Evolutionary conservation across 2,113 vertebrate genomes (phyloP).

Genomic region (Hucho hucho): DNA sequence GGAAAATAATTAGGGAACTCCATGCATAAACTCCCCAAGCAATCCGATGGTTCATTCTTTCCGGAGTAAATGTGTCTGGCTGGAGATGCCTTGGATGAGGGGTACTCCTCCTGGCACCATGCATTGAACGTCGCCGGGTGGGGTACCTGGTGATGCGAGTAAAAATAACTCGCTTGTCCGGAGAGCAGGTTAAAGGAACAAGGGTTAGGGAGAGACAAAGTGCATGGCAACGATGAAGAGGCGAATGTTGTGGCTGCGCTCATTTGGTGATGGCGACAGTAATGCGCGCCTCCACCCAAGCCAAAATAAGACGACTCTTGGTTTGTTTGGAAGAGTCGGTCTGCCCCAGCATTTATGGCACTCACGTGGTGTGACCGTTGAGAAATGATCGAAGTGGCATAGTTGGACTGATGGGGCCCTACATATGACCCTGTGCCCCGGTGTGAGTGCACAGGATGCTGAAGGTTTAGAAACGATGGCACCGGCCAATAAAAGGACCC

Average conservation of each 20-base stretch:
- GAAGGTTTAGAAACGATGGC: slow-evolving; percentile 66
- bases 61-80: slow-evolving; percentile 47
- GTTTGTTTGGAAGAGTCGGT: slow-evolving; percentile 59
- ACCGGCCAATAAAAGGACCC: slow-evolving; percentile 77
- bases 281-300: slow-evolving; percentile 49
- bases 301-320: slow-evolving; percentile 64
- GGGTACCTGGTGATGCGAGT: slow-evolving; percentile 68
- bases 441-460: slow-evolving; percentile 55
- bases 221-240: slow-evolving; percentile 61
- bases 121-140: slow-evolving; percentile 45
- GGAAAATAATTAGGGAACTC: slow-evolving; percentile 64
- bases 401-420: slow-evolving; percentile 51
- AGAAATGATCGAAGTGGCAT: slow-evolving; percentile 55
- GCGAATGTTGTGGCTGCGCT: slow-evolving; percentile 61
- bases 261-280: slow-evolving; percentile 57
- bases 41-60: slow-evolving; percentile 50
- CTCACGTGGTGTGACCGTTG: slow-evolving; percentile 51
- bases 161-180: slow-evolving; percentile 55
- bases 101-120: slow-evolving; percentile 51
- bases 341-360: slow-evolving; percentile 29
- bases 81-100: slow-evolving; percentile 40
- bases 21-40: slow-evolving; percentile 49
- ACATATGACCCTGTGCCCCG: slow-evolving; percentile 47
- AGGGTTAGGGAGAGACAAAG: slow-evolving; percentile 58
- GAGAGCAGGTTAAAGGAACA: slow-evolving; percentile 70